Evolutionary conservation across 2,113 vertebrate species (phyloP), one percentile per base, ranked within the genome.

Genomic region (Alectura lathami): DNA sequence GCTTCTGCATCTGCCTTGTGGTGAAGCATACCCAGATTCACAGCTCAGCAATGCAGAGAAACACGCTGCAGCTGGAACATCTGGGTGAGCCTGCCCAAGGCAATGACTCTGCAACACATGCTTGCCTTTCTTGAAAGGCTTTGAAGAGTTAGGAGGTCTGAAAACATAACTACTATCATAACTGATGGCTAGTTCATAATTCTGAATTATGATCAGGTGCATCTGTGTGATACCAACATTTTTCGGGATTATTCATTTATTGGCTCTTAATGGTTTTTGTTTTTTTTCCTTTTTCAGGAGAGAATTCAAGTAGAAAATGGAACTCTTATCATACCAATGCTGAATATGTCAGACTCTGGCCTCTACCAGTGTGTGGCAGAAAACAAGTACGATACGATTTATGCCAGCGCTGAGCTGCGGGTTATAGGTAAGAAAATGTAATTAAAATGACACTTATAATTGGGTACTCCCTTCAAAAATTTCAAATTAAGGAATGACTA

Each of bases 341-440:
- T 99, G 74, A 98, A 97, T 51, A 76, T 98, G 83, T 97, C 97
- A 34, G 99, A 99, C 86, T 99, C 99, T 22, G 99, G 99, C 47
- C 97, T 99, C 97, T 99, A 99, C 97, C 99, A 99, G 85, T 99
- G 99, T 29, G 96, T 98, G 78, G 98, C 98, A 56, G 98, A 99
- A 96, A 99, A 99, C 72, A 97, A 98, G 82, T 96, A 98, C 3
- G 97, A 97, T 63, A 96, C 97, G 3, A 97, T 99, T 84, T 98
- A 99, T 90, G 98, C 98, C 91, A 99, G 97, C 9, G 98, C 98
- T 32, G 99, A 99, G 93, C 96, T 99, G 88, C 98, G 97, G 95
- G 99, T 99, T 88, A 97, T 98, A 72, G 99, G 99, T 99, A 97
- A 98, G 98, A 96, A 82, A 94, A 94, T 87, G 90, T 76, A 76